Evolutionary conservation across 2,113 vertebrate genomes (phyloP), one percentile per base, ranked within the genome.

Genomic region (Lepisosteus oculatus): DNA sequence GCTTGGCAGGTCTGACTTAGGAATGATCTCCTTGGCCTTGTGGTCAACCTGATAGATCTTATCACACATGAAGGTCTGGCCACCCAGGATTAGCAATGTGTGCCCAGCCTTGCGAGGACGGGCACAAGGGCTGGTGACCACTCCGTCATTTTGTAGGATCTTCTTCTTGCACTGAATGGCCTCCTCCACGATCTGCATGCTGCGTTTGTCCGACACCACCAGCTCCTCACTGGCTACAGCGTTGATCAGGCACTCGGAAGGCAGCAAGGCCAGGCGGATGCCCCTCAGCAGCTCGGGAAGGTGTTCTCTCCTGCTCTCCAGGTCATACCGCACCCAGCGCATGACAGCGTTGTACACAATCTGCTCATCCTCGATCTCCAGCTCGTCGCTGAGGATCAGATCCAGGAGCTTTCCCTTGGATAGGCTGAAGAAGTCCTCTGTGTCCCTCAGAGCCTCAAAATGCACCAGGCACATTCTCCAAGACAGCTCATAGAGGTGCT

Each of bases 61-160:
- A 83, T 98, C 96, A 8, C 96, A 98, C 95, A 98, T 96, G 85
- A 98, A 98, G 9, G 96, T 98, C 86, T 96, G 96, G 9, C 96
- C 96, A 0, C 96, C 96, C 61, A 98, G 85, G 74, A 98, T 97
- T 14, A 98, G 92, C 78, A 98, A 87, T 0, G 95, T 95, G 79
- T 98, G 96, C 11, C 96, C 96, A 0, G 96, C 95, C 83, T 95
- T 96, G 69, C 96, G 94, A 2, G 96, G 96, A 69, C 95, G 92
- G 68, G 96, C 96, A 8, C 93, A 97, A 0, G 92, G 92, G 80
- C 95, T 95, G 13, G 93, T 96, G 75, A 96, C 96, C 41, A 97
- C 89, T 0, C 95, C 94, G 0, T 95, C 94, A 0, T 97, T 95
- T 86, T 95, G 94, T 43, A 96, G 90, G 74, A 97, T 96, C 81